A percentile compares a stretch with the other conserved stretches of the same genome.
These are phyloP conservation scores for Epicampocera succincta DNA, from an alignment of 2,888 invertebrate species.

Conservation along the genomic window DNA sequence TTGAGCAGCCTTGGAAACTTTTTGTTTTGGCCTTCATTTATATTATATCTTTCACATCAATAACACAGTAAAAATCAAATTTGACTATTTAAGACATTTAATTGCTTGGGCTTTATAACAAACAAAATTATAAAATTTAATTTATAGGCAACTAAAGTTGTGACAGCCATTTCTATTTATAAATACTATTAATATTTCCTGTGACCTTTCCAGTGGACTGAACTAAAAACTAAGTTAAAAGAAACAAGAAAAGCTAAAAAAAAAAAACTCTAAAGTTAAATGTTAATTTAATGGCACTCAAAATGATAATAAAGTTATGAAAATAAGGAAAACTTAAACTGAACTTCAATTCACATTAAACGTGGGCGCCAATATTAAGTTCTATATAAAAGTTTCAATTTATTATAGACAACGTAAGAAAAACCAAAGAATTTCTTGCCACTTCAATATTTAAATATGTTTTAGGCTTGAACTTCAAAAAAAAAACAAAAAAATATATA, in stretches of 20 bases:
- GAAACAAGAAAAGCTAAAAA: not conserved
- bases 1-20: no score
- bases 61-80: no score
- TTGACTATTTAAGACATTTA: no score
- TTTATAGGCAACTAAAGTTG: no score
- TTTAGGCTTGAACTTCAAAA: conserved; percentile 28
- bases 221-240: not conserved
- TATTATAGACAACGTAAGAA: conserved; percentile 20
- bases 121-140: no score
- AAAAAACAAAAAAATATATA: not conserved
- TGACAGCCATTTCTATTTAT: no score
- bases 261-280: not conserved
- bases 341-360: conserved; percentile 40
- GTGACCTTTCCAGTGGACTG: not conserved
- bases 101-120: no score
- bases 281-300: conserved; percentile 23
- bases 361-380: conserved; percentile 67
- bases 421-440: conserved; percentile 21
- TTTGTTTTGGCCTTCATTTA: no score
- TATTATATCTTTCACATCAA: no score
- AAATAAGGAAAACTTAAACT: conserved; percentile 6
- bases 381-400: conserved; percentile 36
- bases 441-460: conserved; percentile 6
- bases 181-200: conserved; percentile 31
- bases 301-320: conserved; percentile 5